Evolutionary conservation across 2,888 invertebrate species (phyloP).

Genomic region (Seira musarum): DNA sequence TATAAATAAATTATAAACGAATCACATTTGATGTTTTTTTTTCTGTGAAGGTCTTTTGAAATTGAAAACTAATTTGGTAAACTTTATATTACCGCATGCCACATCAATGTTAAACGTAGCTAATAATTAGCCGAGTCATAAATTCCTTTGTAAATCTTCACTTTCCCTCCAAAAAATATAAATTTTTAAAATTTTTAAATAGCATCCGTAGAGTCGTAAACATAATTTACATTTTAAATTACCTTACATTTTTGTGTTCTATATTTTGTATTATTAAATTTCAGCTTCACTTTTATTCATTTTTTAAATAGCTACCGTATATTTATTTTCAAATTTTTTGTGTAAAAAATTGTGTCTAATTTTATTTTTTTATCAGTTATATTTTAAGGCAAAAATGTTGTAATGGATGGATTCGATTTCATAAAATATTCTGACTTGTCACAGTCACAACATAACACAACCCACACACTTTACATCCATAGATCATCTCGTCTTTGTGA

Average conservation of each 20-base stretch:
- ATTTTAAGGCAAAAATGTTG: background rate
- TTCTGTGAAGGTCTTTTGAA: background rate
- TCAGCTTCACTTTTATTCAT: background rate
- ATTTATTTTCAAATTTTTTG: background rate
- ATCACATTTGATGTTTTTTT: background rate
- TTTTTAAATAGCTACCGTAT: background rate
- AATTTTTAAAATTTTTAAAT: too few species aligned
- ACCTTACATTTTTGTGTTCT: background rate
- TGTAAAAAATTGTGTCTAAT: background rate
- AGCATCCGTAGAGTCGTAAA: background rate
- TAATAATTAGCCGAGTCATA: too few species aligned
- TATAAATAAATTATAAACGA: background rate
- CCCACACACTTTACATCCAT: too few species aligned
- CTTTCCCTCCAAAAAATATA: too few species aligned
- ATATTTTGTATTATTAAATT: background rate
- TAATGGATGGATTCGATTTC: conserved; percentile 3
- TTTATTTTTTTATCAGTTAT: background rate
- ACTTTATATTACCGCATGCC: background rate
- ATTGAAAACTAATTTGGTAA: background rate
- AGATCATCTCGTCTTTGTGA: too few species aligned
- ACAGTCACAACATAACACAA: background rate
- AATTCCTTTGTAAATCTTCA: too few species aligned
- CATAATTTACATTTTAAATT: background rate
- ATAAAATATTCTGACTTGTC: background rate
- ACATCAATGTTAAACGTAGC: too few species aligned